Conservation (phyloP, 1,140 invertebrate species). For the Eueides isabella region DNA sequence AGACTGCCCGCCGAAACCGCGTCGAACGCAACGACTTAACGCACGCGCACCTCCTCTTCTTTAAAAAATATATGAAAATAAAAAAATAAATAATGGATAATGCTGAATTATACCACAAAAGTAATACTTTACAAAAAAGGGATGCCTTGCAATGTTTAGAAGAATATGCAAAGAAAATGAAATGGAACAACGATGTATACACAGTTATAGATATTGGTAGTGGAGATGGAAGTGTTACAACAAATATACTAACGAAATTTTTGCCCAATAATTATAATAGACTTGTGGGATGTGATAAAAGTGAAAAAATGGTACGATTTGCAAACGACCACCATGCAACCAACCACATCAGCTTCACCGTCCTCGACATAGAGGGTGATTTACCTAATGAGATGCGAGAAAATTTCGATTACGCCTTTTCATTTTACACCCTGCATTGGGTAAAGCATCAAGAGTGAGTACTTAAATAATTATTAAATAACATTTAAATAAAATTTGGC, state of each 20-base stretch:
- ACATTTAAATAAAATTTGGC: too few species aligned
- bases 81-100: constrained; percentile 82
- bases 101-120: constrained; percentile 84
- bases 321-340: constrained; percentile 83
- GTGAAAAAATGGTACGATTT: constrained; percentile 87
- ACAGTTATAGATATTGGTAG: constrained; percentile 90
- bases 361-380: constrained; percentile 85
- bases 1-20: constrained; percentile 61
- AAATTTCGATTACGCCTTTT: constrained; percentile 88
- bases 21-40: constrained; percentile 53
- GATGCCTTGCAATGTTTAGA: constrained; percentile 86
- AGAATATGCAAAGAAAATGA: constrained; percentile 84
- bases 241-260: constrained; percentile 85
- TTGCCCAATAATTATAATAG: constrained; percentile 82
- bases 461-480: not conserved
- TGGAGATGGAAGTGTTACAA: constrained; percentile 89
- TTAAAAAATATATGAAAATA: constrained; percentile 34
- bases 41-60: constrained; percentile 46
- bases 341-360: constrained; percentile 83
- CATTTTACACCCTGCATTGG: constrained; percentile 93
- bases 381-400: constrained; percentile 78
- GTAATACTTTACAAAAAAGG: constrained; percentile 86
- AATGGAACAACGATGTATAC: constrained; percentile 82
- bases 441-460: constrained; percentile 88
- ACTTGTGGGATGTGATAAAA: constrained; percentile 86